phyloP scores from a whole-genome alignment of 2,113 vertebrate species.

The Petrocephalus microphthalmus region DNA sequence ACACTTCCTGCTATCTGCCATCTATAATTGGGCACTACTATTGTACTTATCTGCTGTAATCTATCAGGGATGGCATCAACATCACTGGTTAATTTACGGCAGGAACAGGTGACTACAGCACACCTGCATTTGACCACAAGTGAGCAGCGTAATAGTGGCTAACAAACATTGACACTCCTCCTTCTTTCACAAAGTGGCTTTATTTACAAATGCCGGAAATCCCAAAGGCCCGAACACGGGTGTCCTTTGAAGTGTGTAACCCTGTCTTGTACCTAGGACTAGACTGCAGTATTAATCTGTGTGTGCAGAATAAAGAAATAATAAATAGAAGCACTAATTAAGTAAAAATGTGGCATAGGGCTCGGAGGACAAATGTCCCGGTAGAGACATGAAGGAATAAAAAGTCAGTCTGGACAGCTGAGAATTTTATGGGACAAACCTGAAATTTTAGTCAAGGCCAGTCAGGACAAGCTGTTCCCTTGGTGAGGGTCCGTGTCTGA shows the following conservation, averaged over 20 bases:
- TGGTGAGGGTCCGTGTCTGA: background rate
- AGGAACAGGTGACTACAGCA: background rate
- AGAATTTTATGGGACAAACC: background rate
- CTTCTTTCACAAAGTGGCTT: background rate
- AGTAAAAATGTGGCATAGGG: background rate
- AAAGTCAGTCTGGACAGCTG: background rate
- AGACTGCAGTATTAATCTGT: background rate
- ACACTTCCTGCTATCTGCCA: background rate
- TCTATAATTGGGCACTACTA: background rate
- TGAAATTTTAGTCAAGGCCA: constrained; percentile 1
- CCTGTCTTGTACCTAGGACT: background rate
- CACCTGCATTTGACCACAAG: background rate
- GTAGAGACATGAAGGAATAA: background rate
- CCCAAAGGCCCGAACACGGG: background rate
- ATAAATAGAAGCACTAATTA: background rate
- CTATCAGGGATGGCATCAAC: background rate
- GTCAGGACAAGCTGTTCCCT: background rate
- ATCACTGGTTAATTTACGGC: background rate
- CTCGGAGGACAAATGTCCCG: background rate
- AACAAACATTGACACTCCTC: background rate
- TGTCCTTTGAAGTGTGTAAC: background rate
- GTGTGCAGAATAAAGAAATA: background rate
- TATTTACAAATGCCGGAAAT: background rate
- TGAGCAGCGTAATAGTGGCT: background rate
- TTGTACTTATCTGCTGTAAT: background rate